These are phyloP conservation scores for Drosophila santomea DNA, from an alignment of 1,140 invertebrate genomes.

Conservation along the genomic window DNA sequence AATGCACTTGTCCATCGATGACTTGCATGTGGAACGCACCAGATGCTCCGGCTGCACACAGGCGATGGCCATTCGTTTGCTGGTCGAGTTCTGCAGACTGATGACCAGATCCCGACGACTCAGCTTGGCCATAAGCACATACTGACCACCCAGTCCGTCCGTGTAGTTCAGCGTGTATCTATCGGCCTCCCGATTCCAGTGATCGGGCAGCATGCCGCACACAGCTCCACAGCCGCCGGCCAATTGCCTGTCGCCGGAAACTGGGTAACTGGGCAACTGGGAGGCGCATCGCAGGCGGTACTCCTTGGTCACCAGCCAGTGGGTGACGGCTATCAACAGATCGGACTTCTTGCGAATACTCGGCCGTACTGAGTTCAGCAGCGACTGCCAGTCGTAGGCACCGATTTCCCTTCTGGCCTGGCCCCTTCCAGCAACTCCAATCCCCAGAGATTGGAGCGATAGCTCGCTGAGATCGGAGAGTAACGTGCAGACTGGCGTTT, in stretches of 20 bases:
- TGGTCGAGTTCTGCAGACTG: constrained; percentile 86
- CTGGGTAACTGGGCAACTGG: too few species aligned
- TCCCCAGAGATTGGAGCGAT: not conserved
- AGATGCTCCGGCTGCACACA: constrained; percentile 73
- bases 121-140: constrained; percentile 87
- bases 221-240: constrained; percentile 26
- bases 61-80: constrained; percentile 79
- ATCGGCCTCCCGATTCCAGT: constrained; percentile 88
- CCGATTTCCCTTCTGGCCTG: not conserved
- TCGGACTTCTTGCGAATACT: constrained; percentile 89
- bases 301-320: constrained; percentile 89
- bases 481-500: not conserved
- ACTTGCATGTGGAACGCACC: constrained; percentile 37
- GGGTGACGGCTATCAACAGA: constrained; percentile 88
- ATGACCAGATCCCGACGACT: constrained; percentile 87
- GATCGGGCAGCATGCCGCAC: constrained; percentile 88
- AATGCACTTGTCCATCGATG: not conserved
- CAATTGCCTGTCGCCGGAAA: not conserved
- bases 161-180: constrained; percentile 88
- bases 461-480: not conserved
- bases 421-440: not conserved
- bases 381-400: constrained; percentile 89
- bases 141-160: constrained; percentile 86
- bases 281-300: constrained; percentile 88
- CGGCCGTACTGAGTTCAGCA: constrained; percentile 87